Conservation (phyloP, 1,140 invertebrate genomes). For the Drosophila sp. region DNA sequence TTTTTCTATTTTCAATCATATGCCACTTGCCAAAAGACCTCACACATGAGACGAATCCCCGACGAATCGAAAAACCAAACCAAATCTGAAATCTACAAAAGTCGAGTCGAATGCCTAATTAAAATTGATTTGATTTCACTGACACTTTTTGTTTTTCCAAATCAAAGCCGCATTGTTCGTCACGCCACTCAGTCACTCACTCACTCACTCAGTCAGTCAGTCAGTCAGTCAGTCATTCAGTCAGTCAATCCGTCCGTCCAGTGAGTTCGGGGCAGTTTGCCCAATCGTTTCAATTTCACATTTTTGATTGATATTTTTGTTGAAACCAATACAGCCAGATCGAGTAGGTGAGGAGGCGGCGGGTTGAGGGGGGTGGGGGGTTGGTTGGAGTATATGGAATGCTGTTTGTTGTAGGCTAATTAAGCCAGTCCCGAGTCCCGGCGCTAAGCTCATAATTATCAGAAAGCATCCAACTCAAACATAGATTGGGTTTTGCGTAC, state of each 20-base stretch:
- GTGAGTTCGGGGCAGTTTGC: conserved; percentile 32
- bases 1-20: conserved; percentile 74
- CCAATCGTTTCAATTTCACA: conserved; percentile 81
- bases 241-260: conserved; percentile 31
- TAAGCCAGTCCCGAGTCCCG: conserved; percentile 59
- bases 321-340: conserved; percentile 68
- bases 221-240: conserved; percentile 25
- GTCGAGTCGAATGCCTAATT: conserved; percentile 70
- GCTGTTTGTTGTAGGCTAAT: conserved; percentile 63
- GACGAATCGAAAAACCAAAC: conserved; percentile 10
- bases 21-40: conserved; percentile 69
- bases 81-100: conserved; percentile 15
- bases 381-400: conserved; percentile 15
- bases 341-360: neutral
- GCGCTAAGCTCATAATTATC: conserved; percentile 82
- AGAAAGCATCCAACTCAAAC: conserved; percentile 37
- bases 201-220: conserved; percentile 43
- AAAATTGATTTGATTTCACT: conserved; percentile 82
- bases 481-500: conserved; percentile 23
- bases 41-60: conserved; percentile 42
- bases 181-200: conserved; percentile 57
- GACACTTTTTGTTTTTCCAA: conserved; percentile 68
- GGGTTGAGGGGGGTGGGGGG: neutral
- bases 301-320: conserved; percentile 79
- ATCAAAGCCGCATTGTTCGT: conserved; percentile 78